Percentiles rank a stretch among this genome's conserved stretches.
These are phyloP conservation scores for Hydrozoanthus gracilis DNA, from an alignment of 92 coral and sea anemone species.

Conservation along the genomic window DNA sequence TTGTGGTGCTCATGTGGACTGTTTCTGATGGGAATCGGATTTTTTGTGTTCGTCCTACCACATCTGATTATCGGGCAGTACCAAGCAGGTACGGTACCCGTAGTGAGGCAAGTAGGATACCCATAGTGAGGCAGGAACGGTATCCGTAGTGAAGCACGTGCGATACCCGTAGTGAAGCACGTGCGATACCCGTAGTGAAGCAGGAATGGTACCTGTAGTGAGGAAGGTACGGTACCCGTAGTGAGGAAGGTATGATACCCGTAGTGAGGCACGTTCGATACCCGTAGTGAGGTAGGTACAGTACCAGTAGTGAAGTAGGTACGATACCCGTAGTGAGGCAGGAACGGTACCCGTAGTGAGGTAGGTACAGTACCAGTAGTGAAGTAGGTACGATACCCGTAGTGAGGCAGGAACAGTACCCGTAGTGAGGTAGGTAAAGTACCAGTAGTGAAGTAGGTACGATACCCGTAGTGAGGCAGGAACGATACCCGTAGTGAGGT, in stretches of 20 bases:
- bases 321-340: too few relatives aligned
- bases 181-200: too few relatives aligned
- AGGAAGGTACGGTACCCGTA: background rate
- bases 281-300: background rate
- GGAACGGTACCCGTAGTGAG: too few relatives aligned
- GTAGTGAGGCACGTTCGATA: background rate
- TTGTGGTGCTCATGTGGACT: constrained; percentile 50
- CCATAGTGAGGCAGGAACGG: too few relatives aligned
- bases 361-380: too few relatives aligned
- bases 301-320: background rate
- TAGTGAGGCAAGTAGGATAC: too few relatives aligned
- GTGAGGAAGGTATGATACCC: too few relatives aligned
- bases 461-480: background rate
- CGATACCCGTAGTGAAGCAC: too few relatives aligned
- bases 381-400: too few relatives aligned
- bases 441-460: background rate
- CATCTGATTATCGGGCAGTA: constrained; percentile 52
- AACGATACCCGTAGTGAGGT: background rate
- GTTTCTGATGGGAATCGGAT: constrained; percentile 33
- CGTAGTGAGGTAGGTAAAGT: background rate
- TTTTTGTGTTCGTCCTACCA: constrained; percentile 46
- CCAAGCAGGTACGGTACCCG: constrained; percentile 34
- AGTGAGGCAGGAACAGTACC: too few relatives aligned
- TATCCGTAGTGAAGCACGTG: too few relatives aligned
- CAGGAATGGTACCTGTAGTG: too few relatives aligned